Evolutionary conservation across 2,888 invertebrate genomes (phyloP).

Genomic region (Acholoe squamosa): DNA sequence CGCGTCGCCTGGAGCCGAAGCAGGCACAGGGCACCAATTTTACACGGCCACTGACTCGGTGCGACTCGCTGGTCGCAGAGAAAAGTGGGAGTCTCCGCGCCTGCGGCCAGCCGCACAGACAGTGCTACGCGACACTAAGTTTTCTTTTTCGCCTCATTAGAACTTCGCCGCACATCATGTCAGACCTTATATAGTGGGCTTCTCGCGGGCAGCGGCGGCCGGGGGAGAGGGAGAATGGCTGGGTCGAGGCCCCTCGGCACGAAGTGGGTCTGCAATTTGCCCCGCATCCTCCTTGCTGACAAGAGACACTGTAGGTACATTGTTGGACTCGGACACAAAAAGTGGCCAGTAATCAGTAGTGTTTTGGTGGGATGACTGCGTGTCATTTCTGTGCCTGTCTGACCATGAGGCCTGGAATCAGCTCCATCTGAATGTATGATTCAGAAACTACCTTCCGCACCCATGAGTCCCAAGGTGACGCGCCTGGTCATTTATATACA

Average conservation of each 20-base stretch:
- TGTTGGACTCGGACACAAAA: constrained; percentile 42
- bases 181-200: not conserved
- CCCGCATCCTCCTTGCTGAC: not conserved
- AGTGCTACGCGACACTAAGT: constrained; percentile 44
- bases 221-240: not conserved
- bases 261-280: constrained; percentile 5
- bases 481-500: not conserved
- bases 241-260: not conserved
- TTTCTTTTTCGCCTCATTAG: constrained; percentile 58
- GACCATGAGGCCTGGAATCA: constrained; percentile 17
- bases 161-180: constrained; percentile 58
- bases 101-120: constrained; percentile 5
- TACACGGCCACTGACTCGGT: constrained; percentile 49
- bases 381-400: constrained; percentile 3
- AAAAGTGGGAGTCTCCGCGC: constrained; percentile 6
- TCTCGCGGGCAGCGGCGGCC: not conserved
- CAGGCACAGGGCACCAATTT: constrained; percentile 13
- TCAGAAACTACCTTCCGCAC: constrained; percentile 11
- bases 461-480: not conserved
- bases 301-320: constrained; percentile 55
- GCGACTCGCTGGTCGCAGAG: constrained; percentile 38
- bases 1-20: not conserved
- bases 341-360: constrained; percentile 16
- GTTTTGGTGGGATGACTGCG: constrained; percentile 13
- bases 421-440: constrained; percentile 19